These are phyloP conservation scores for Lepidocyrtinus sp. DNA, from an alignment of 2,888 invertebrate species.

Conservation along the genomic window DNA sequence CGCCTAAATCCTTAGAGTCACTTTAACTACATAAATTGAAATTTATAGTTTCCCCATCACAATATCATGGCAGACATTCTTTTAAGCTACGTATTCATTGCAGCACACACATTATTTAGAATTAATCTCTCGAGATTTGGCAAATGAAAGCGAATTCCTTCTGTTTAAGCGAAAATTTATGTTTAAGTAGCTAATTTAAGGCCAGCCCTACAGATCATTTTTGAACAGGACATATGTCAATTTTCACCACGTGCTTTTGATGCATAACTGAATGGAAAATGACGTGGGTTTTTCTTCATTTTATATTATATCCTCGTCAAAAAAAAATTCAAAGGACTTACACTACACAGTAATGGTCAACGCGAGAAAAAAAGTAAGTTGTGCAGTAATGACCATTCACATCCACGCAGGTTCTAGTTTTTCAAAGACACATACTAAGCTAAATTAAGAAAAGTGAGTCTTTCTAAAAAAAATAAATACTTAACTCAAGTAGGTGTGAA, in stretches of 20 bases:
- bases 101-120: too few relatives aligned
- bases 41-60: conserved; percentile 1
- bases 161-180: not conserved
- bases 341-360: not conserved
- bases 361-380: not conserved
- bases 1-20: too few relatives aligned
- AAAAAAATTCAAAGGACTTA: not conserved
- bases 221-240: not conserved
- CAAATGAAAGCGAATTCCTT: not conserved
- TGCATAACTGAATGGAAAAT: too few relatives aligned
- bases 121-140: too few relatives aligned
- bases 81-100: too few relatives aligned
- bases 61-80: too few relatives aligned
- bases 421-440: too few relatives aligned
- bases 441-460: too few relatives aligned
- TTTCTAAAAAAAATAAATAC: too few relatives aligned
- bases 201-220: not conserved
- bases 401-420: too few relatives aligned
- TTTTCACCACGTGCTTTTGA: not conserved
- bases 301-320: not conserved
- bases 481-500: not conserved
- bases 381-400: too few relatives aligned
- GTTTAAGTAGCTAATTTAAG: conserved; percentile 2
- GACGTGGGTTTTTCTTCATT: not conserved
- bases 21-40: conserved; percentile 1